Base-by-base conservation (phyloP, 2,888 invertebrate species). In the Lycocerus yunnanus region DNA sequence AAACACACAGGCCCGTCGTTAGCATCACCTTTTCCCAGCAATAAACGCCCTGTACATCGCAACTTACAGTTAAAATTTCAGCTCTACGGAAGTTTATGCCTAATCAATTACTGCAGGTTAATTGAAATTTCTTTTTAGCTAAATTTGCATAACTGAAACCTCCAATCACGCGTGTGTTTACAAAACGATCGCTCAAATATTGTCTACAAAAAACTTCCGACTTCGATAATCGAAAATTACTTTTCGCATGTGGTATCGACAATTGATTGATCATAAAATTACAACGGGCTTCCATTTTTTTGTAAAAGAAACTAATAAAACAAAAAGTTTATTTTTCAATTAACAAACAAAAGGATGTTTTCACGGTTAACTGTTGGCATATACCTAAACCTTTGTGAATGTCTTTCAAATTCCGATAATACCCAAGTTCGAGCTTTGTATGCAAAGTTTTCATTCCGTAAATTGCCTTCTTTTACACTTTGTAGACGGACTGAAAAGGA, bases 401-500 rank as follows among this genome's bases (percentile, higher is more conserved):
- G 13, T 66, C 27, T 66, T 66, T 66, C 66, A 24, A 66, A 20
- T 66, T 24, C 24, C 14, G 10, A 66, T 21, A 66, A 66, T 15
- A 14, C 27, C 66, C 13, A 27, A 27, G 27, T 27, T 27, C 10
- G 15, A 66, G 66, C 27, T 27, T 27, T 27, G 24, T 27, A 24
- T 27, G 24, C 66, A 27, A 43, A 71, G 68, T 72, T 75, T 66
- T 72, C 65, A 74, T 74, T 67, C 69, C 20, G 24, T 68, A 76
- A 76, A 76, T 76, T 76, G 74, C 76, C 73, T 76, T 76, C 76
- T 76, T 76, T 76, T 71, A 68, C 76, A 73, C 70, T 72, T 66
- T 69, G 65, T 69, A 73, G 74, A 68, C 72, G 68, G 66, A 58
- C 68, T 67, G 71, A 70, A 70, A 77, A 71, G 66, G 71, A 59